Evolutionary conservation across 2,113 vertebrate species (phyloP).

Genomic region (Mionectes macconnelli): DNA sequence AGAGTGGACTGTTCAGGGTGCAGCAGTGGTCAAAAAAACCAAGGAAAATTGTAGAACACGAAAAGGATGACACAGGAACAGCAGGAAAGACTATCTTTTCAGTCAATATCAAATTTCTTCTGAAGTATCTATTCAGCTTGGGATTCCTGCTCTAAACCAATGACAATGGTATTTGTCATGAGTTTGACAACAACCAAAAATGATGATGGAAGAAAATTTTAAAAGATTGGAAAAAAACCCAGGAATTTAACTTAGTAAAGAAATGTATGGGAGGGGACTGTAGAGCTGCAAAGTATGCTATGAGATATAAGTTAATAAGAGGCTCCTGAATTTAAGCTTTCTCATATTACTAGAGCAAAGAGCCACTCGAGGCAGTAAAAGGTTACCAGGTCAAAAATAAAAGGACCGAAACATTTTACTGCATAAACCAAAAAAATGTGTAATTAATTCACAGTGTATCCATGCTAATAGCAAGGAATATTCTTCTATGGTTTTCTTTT

Average conservation of each 20-base stretch:
- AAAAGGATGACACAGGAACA: background rate
- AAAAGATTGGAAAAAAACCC: background rate
- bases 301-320: background rate
- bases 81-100: background rate
- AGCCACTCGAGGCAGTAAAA: background rate
- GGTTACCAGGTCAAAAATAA: background rate
- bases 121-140: background rate
- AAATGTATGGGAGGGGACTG: background rate
- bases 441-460: background rate
- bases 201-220: background rate
- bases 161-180: background rate
- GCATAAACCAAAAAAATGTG: background rate
- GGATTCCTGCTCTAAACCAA: background rate
- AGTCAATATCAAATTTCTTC: background rate
- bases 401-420: background rate
- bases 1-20: background rate
- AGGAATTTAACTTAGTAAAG: background rate
- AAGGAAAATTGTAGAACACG: background rate
- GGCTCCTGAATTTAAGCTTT: background rate
- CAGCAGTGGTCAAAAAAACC: background rate
- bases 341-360: background rate
- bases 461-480: background rate
- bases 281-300: background rate
- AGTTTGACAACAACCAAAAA: background rate
- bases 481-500: background rate